A percentile compares a stretch with the other conserved stretches of the same genome.
Conservation (phyloP, 2,113 vertebrate species). For the Corydoras maculifer region DNA sequence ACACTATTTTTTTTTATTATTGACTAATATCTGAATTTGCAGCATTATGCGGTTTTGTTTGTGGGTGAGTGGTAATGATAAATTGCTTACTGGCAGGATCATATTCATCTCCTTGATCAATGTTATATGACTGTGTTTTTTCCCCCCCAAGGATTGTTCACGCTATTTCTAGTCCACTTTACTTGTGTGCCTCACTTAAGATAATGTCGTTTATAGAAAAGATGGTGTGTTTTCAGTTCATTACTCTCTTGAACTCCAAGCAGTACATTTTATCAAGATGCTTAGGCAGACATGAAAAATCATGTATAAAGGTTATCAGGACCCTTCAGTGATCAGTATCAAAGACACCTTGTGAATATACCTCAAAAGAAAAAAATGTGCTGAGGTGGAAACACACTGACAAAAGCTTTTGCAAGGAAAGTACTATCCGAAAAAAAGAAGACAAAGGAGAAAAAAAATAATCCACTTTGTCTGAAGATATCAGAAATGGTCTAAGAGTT, state of each 20-base stretch:
- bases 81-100: no score
- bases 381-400: slow-evolving; percentile 12
- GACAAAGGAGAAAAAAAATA: slow-evolving; percentile 4
- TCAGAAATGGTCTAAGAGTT: slow-evolving; percentile 44
- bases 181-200: slow-evolving; percentile 56
- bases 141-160: slow-evolving; percentile 23
- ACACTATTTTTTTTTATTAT: no score
- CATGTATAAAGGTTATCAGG: slow-evolving; percentile 52
- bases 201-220: slow-evolving; percentile 58
- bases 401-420: background rate
- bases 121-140: slow-evolving; percentile 3
- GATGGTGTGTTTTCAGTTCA: slow-evolving; percentile 49
- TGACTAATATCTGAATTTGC: no score
- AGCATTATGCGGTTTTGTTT: no score
- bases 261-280: slow-evolving; percentile 50
- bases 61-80: no score
- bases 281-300: slow-evolving; percentile 43
- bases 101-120: no score
- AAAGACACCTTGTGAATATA: slow-evolving; percentile 17
- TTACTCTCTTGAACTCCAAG: slow-evolving; percentile 49
- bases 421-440: background rate
- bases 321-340: slow-evolving; percentile 38
- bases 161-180: slow-evolving; percentile 50
- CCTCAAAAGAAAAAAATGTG: background rate
- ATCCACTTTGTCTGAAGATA: slow-evolving; percentile 33